Percentiles rank a stretch among this genome's conserved stretches.
Conservation (phyloP, 1,140 invertebrate genomes). For the Lepidotrigona ventralis region DNA sequence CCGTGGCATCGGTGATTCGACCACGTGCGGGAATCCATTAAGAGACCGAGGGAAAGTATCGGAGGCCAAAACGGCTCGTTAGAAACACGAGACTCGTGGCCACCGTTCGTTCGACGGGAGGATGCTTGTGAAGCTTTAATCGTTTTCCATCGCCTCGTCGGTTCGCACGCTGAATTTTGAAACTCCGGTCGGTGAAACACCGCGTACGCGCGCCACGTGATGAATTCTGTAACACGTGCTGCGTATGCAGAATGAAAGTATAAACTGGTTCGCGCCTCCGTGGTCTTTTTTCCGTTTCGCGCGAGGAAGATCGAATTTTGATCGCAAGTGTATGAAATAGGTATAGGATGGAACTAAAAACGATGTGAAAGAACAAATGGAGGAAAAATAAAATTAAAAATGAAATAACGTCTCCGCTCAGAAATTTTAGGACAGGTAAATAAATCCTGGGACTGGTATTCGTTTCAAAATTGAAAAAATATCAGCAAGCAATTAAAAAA, state of each 20-base stretch:
- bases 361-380: neutral
- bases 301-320: neutral
- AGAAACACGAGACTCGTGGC: neutral
- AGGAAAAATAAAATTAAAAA: neutral
- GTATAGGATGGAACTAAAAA: too few relatives aligned
- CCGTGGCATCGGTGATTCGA: neutral
- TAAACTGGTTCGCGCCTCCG: neutral
- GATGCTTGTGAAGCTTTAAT: neutral
- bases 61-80: neutral
- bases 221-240: neutral
- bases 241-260: neutral
- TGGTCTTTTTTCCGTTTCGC: neutral
- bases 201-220: neutral
- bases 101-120: neutral
- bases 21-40: slow-evolving; percentile 33
- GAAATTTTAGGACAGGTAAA: too few relatives aligned
- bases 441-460: too few relatives aligned
- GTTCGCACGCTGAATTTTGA: neutral
- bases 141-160: neutral
- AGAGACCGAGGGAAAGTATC: neutral
- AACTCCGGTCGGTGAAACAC: neutral
- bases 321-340: neutral
- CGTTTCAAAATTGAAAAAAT: too few relatives aligned
- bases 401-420: neutral
- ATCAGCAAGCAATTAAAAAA: too few relatives aligned